A percentile compares a stretch with the other conserved stretches of the same genome.
Evolutionary conservation across 1,140 invertebrate species (phyloP).

Genomic region (Xylocopa sonorina): DNA sequence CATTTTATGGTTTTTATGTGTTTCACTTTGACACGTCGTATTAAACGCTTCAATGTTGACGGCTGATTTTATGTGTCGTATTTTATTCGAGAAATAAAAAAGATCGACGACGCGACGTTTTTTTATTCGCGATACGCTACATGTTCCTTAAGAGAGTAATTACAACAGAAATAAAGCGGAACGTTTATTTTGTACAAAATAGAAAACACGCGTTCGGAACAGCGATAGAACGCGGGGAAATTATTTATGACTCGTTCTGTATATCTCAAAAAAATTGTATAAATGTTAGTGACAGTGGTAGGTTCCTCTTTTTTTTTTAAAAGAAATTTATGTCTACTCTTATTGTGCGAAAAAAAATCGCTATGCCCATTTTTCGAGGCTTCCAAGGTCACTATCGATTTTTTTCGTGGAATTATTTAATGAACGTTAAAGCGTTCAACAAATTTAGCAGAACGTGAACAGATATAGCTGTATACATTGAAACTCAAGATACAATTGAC

Average conservation of each 20-base stretch:
- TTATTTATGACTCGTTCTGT: neutral
- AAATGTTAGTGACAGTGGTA: neutral
- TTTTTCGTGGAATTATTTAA: neutral
- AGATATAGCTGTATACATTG: neutral
- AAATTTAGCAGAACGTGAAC: neutral
- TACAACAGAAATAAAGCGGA: neutral
- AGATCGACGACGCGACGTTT: neutral
- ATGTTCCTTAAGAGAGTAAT: neutral
- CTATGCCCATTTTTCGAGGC: neutral
- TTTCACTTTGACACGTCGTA: neutral
- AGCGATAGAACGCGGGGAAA: neutral
- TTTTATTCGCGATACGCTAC: neutral
- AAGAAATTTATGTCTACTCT: neutral
- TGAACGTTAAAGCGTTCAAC: neutral
- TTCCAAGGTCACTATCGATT: conserved; percentile 24
- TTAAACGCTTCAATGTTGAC: too few relatives aligned
- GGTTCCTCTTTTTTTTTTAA: neutral
- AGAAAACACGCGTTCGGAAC: neutral
- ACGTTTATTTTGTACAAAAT: neutral
- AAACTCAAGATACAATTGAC: neutral
- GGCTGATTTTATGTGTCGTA: too few relatives aligned
- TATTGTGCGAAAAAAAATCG: neutral
- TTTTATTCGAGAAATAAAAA: neutral
- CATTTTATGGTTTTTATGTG: neutral
- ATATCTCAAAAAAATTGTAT: neutral